Conservation (phyloP, 2,888 invertebrate genomes). For the Tenthredo distinguenda region DNA sequence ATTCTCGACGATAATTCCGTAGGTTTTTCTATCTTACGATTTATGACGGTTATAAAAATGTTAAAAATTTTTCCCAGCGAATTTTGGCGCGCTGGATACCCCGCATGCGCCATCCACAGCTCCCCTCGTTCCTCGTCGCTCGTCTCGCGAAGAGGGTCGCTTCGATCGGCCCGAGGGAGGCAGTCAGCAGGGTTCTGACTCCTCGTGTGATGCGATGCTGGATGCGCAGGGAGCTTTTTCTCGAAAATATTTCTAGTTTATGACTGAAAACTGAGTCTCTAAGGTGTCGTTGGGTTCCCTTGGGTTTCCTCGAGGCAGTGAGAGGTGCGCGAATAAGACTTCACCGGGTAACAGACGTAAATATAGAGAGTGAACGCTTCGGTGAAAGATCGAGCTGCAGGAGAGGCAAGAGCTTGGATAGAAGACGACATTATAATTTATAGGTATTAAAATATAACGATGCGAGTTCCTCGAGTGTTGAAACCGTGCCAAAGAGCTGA, state of each 20-base stretch:
- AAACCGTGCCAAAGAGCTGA: constrained; percentile 8
- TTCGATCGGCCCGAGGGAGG: constrained; percentile 68
- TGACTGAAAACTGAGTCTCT: constrained; percentile 48
- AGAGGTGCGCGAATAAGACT: constrained; percentile 22
- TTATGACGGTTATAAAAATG: no score
- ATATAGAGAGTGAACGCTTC: not conserved
- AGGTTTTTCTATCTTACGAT: no score
- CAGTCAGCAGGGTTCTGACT: constrained; percentile 52
- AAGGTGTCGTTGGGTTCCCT: not conserved
- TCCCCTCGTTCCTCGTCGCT: constrained; percentile 40
- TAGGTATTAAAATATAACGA: constrained; percentile 25
- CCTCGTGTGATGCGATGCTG: constrained; percentile 53
- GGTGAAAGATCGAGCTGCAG: no score
- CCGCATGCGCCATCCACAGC: constrained; percentile 60
- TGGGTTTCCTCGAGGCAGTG: not conserved
- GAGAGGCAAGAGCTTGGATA: no score
- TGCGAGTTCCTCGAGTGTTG: not conserved
- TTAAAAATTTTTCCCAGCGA: not conserved
- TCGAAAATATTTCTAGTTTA: constrained; percentile 39
- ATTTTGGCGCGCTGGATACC: constrained; percentile 59
- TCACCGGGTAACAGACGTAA: not conserved
- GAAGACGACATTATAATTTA: not conserved
- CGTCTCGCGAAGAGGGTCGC: constrained; percentile 59
- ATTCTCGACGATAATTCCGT: not conserved
- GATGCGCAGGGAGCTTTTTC: constrained; percentile 45